Conservation (phyloP, 2,888 invertebrate species). For the Eurytoma californica region DNA sequence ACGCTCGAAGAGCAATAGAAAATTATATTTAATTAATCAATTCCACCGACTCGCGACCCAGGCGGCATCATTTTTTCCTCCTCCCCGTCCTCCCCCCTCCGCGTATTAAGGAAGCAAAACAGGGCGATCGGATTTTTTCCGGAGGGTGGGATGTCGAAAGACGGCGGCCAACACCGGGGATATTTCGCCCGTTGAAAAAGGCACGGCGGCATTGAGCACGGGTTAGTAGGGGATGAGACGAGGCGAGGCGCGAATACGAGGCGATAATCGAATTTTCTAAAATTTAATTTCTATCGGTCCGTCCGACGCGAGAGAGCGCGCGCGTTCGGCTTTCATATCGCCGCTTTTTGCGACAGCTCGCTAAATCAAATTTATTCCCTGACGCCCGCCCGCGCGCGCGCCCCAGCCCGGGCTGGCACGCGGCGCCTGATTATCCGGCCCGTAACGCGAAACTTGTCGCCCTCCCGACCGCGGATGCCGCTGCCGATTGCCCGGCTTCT, state of each 20-base stretch:
- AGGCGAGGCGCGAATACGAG: constrained; percentile 59
- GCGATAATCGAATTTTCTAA: constrained; percentile 74
- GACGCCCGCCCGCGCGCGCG: constrained; percentile 59
- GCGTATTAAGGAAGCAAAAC: no score
- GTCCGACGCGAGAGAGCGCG: constrained; percentile 49
- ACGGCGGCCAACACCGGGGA: neutral
- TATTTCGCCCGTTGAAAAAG: neutral
- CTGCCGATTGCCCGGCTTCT: no score
- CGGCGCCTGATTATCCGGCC: neutral
- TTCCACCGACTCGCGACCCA: neutral
- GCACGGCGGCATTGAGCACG: neutral
- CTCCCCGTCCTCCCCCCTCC: no score
- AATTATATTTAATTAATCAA: constrained; percentile 40
- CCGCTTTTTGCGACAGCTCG: constrained; percentile 72
- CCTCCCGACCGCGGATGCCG: neutral
- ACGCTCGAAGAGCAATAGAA: constrained; percentile 26
- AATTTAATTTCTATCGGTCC: constrained; percentile 73
- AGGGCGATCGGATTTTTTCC: neutral
- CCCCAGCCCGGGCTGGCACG: constrained; percentile 10
- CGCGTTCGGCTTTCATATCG: constrained; percentile 73
- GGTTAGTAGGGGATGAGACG: constrained; percentile 41
- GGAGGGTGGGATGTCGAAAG: neutral
- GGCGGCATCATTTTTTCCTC: no score
- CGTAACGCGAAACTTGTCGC: constrained; percentile 16
- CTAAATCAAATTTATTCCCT: constrained; percentile 72